Evolutionary conservation across 1,140 invertebrate species (phyloP), one percentile per base, ranked within the genome.

Genomic region (Leptoteleia sp.): DNA sequence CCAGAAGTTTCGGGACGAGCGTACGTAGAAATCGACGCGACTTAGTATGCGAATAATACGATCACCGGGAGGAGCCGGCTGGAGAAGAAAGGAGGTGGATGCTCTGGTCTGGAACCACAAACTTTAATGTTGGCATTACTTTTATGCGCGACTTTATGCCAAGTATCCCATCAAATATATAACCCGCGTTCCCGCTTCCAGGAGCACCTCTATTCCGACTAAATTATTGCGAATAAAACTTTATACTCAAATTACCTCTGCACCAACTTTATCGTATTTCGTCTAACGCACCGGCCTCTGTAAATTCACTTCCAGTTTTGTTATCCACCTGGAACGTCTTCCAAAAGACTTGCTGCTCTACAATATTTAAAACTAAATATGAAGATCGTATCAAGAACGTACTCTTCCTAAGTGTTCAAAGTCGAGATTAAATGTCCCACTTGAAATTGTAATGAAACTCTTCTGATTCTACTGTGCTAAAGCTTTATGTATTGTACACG

Each of bases 201-300:
- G 67, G 43, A 76, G 57, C 70, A 75, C 76, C 55, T 78, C 57
- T 65, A 54, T 75, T 65, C 64, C 62, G 79, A 79, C 80, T 88
- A 89, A 89, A 89, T 89, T 89, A 88, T 89, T 88, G 84, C 88
- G 86, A 89, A 89, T 89, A 89, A 89, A 89, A 89, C 86, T 89
- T 89, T 89, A 89, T 87, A 88, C 84, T 85, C 81, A 88, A 89
- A 89, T 88, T 89, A 87, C 87, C 84, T 87, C 81, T 84, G 83
- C 84, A 81, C 85, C 81, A 89, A 90, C 87, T 88, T 88, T 88
- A 88, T 87, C 84, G 83, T 83, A 84, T 86, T 86, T 87, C 80
- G 80, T 80, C 70, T 38, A 35, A 71, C 71, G 64, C 43, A 72
- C 72, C 61, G 42, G 65, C 42, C 65, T 78, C 55, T 33, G 73